Evolutionary conservation across 2,797 vertebrate genomes (phyloP).

Genomic region (Sitta carolinensis): DNA sequence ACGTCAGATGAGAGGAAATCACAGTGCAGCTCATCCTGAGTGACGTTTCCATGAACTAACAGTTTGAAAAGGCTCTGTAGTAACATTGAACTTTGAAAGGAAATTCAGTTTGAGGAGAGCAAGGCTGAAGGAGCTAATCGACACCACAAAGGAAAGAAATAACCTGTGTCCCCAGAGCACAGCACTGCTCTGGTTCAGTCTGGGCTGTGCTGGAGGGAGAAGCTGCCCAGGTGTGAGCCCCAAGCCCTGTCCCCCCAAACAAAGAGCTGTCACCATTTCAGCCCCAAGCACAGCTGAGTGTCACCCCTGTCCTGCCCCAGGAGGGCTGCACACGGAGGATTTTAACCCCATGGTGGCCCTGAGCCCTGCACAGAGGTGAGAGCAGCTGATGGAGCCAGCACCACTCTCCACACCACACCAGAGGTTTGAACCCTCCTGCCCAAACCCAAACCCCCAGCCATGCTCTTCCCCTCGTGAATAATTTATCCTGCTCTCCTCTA

Average conservation of each 20-base stretch:
- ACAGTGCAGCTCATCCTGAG: neutral
- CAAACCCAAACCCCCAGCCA: neutral
- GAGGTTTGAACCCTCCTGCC: neutral
- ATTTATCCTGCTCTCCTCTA: constrained; percentile 28
- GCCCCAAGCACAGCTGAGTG: neutral
- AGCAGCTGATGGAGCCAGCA: neutral
- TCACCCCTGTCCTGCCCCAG: neutral
- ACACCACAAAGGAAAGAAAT: neutral
- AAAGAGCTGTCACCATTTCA: rapidly evolving
- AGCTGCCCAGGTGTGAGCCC: neutral
- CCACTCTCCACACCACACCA: neutral
- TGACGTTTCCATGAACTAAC: rapidly evolving
- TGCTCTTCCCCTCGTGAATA: constrained; percentile 11
- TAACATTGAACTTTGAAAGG: rapidly evolving
- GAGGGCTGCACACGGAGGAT: neutral
- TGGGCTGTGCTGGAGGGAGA: rapidly evolving
- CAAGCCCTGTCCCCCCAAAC: neutral
- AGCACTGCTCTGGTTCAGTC: neutral
- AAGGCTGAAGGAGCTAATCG: neutral
- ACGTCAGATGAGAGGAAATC: rapidly evolving
- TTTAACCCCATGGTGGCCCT: neutral
- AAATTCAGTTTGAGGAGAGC: neutral
- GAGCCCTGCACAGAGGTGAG: neutral
- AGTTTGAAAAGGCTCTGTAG: neutral
- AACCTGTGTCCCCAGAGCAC: neutral